Evolutionary conservation across 2,113 vertebrate genomes (phyloP).

Genomic region (Cyprinus carpio): DNA sequence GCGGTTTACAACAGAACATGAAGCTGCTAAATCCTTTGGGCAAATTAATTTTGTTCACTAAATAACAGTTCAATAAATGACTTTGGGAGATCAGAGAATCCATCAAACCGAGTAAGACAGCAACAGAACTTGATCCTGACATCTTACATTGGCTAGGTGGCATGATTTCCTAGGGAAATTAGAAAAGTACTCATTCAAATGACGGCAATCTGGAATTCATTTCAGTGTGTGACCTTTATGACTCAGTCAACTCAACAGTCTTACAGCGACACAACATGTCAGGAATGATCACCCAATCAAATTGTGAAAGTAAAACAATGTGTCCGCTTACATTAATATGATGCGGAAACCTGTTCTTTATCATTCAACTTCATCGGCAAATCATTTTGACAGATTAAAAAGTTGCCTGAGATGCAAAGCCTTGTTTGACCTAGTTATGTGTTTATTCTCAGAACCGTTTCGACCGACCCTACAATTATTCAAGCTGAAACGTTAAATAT

Average conservation of each 20-base stretch:
- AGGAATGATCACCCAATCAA: slow-evolving; percentile 78
- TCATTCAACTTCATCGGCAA: slow-evolving; percentile 68
- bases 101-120: slow-evolving; percentile 28
- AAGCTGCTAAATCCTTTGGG: neutral
- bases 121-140: slow-evolving; percentile 37
- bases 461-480: slow-evolving; percentile 7
- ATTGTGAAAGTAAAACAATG: slow-evolving; percentile 76
- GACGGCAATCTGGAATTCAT: slow-evolving; percentile 72
- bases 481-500: neutral
- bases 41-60: slow-evolving; percentile 20
- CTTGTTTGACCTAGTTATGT: slow-evolving; percentile 70
- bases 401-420: slow-evolving; percentile 65
- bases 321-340: slow-evolving; percentile 76
- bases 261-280: slow-evolving; percentile 79
- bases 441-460: slow-evolving; percentile 47
- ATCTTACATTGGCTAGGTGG: slow-evolving; percentile 44
- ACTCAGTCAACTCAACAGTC: slow-evolving; percentile 78
- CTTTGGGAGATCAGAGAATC: slow-evolving; percentile 28
- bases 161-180: slow-evolving; percentile 57
- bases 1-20: neutral
- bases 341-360: slow-evolving; percentile 68
- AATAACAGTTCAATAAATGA: slow-evolving; percentile 23
- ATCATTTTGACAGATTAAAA: slow-evolving; percentile 77
- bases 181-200: slow-evolving; percentile 66
- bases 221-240: slow-evolving; percentile 72